Percentiles rank a stretch among this genome's conserved stretches.
These are phyloP conservation scores for Lithodes maja DNA, from an alignment of 2,888 invertebrate genomes.

Conservation along the genomic window DNA sequence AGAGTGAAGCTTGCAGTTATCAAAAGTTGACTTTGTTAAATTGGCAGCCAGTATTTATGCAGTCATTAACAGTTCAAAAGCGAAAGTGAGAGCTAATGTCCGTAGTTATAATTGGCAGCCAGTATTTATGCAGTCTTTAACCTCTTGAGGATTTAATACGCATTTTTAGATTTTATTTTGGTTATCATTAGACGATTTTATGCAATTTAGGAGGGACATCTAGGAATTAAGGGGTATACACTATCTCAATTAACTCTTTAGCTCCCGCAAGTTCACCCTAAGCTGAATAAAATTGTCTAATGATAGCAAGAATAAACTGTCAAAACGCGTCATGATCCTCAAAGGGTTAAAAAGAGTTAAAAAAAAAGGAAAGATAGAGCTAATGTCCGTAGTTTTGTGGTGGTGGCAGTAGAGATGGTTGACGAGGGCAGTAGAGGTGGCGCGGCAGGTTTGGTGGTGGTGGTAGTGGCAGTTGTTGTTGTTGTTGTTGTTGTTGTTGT, in stretches of 20 bases:
- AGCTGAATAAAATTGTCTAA: no score
- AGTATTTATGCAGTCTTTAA: not conserved
- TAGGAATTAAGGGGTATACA: no score
- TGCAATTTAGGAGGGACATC: no score
- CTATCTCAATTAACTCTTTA: no score
- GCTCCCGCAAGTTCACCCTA: no score
- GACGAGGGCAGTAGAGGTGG: no score
- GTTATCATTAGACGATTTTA: no score
- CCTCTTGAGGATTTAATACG: not conserved
- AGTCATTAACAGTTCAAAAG: constrained; percentile 1
- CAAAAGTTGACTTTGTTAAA: not conserved
- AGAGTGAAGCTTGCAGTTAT: not conserved
- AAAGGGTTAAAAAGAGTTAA: not conserved
- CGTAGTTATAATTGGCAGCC: constrained; percentile 12
- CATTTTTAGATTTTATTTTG: no score
- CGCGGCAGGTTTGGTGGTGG: constrained; percentile 25
- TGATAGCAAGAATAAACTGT: no score
- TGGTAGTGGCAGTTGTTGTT: constrained; percentile 38
- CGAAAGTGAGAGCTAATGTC: not conserved
- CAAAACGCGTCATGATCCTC: no score
- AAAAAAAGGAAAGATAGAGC: not conserved
- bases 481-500: constrained; percentile 31
- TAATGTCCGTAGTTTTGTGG: constrained; percentile 16
- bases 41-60: constrained; percentile 9
- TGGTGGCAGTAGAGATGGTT: not conserved